Base-by-base conservation (phyloP, 1,140 invertebrate species). In the Caenorhabditis briggsae region DNA sequence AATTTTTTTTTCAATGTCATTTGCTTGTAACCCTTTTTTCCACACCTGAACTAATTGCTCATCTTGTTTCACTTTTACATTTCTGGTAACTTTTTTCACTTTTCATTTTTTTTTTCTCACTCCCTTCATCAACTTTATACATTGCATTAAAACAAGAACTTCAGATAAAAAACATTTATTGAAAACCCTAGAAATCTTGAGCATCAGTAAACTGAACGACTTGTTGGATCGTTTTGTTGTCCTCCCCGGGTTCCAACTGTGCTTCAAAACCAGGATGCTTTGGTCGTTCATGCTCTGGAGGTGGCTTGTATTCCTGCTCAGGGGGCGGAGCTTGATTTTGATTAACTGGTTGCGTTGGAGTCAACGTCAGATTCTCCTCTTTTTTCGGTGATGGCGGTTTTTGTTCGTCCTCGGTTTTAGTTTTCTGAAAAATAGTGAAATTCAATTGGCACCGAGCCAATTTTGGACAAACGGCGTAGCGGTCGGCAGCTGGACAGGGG, bases 21-120 rank as follows among this genome's bases (percentile, higher is more conserved):
- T 78, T 18, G 50, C 50, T 53, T 53, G 50, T 16, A 53, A 70
- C 20, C 33, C 33, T 33, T 33, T 33, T 33, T 43, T 46, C 7
- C n/a, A 78, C 70, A 78, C 70, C 70, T 78, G 70, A 78, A 50
- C 14, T 78, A 41, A n/a, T 78, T 78, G 70, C 70, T 78, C 70
- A 78, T 20, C 20, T 78, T 78, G n/a, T 78, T 78, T 78, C 46
- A 50, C 70, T 78, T 78, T 78, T 53, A 46, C 41, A 46, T 20
- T 78, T 78, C 70, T 78, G 43, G 46, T 50, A 70, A 78, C 70
- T 23, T 23, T 25, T 23, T 25, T 78, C 70, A 53, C 11, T 48
- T 53, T 78, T 50, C 20, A 18, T 53, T 78, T 20, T 78, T n/a
- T 74, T 7, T 78, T 50, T 23, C 6, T 20, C 33, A 9, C 14